Evolutionary conservation across 2,113 vertebrate species (phyloP).

Genomic region (Ahaetulla prasina): DNA sequence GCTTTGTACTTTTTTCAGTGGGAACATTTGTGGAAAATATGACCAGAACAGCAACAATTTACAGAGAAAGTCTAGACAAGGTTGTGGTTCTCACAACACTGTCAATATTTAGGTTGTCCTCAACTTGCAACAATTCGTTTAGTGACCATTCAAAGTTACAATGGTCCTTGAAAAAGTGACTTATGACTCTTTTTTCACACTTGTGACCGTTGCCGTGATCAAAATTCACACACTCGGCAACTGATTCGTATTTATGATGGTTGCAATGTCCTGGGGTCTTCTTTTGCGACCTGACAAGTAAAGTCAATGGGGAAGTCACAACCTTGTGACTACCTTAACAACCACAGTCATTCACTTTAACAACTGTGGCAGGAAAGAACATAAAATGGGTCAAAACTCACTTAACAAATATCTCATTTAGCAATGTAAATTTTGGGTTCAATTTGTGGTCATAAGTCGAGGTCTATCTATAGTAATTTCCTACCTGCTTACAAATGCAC

Average conservation of each 20-base stretch:
- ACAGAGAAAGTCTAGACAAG: not conserved
- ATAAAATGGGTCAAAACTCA: not conserved
- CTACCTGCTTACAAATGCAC: not conserved
- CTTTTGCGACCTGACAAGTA: not conserved
- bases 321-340: not conserved
- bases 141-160: not conserved
- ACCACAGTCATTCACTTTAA: not conserved
- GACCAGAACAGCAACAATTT: not conserved
- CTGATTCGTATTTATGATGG: not conserved
- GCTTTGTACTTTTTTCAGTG: not conserved
- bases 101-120: not conserved
- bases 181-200: not conserved
- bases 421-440: not conserved
- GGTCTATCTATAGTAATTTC: not conserved
- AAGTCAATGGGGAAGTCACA: not conserved
- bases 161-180: not conserved
- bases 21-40: not conserved
- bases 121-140: not conserved
- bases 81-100: not conserved
- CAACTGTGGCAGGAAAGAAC: not conserved
- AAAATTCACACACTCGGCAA: not conserved
- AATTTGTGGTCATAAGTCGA: not conserved
- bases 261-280: not conserved
- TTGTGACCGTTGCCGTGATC: not conserved
- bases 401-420: not conserved